Base-by-base conservation (phyloP, 2,113 vertebrate species). In the Poecilia latipinna region DNA sequence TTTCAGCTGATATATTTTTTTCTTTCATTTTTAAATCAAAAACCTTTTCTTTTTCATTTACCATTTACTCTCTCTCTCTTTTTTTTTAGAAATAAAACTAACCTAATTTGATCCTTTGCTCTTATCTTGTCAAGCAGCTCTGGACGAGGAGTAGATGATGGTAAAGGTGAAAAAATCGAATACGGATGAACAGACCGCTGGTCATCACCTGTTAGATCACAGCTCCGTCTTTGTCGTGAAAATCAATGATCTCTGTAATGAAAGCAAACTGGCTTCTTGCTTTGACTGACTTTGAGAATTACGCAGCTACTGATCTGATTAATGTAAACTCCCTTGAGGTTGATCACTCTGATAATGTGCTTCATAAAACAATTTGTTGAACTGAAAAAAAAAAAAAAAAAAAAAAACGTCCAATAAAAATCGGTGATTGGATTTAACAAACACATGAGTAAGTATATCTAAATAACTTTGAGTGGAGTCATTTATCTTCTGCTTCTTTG, bases 201-300 rank as follows among this genome's bases (percentile, higher is more conserved):
- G 86, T 92, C 88, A 39, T 70, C 80, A 42, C 48, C 68, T 62
- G 87, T 92, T 90, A 92, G 65, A 62, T 42, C 28, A 57, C 65
- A 13, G 64, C 88, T 91, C 88, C 33, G 57, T 93, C 92, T 88
- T 78, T 65, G 51, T 61, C 77, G 29, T 71, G 61, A 61, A 60
- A 84, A 91, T 91, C 90, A 90, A 83, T 90, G 80, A 26, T 70
- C 11, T 54, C 65, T 48, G 0, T 75, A 72, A 90, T 84, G 72
- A 82, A 84, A 77, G 37, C 71, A 70, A 80, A 70, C n/a, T 2
- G 35, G 35, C 10, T 37, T 37, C 11, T 37, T 37, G 8, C 35
- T 37, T 42, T 42, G 39, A 42, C 13, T 42, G 39, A 42, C 39
- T 42, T 13, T 8, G 71, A 10, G 60, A 42, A 72, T 68, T n/a